Conservation (phyloP, 2,797 vertebrate genomes). For the Halcyon chelicuti region DNA sequence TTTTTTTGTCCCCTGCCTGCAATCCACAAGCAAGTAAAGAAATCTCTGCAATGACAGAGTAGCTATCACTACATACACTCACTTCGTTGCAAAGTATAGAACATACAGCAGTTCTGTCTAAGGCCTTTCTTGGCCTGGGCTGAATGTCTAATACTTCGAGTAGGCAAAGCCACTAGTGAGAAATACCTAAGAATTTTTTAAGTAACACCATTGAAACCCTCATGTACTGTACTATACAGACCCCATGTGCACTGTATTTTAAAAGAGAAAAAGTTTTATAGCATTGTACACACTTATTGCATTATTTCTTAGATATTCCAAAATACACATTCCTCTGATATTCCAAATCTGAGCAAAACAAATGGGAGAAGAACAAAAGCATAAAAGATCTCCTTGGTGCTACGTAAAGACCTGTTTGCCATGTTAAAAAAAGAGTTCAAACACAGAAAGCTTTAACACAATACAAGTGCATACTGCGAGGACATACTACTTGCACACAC, state of each 20-base stretch:
- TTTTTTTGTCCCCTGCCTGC: not conserved
- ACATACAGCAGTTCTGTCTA: not conserved
- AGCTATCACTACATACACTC: not conserved
- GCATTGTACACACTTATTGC: not conserved
- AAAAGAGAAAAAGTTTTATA: not conserved
- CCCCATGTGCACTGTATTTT: not conserved
- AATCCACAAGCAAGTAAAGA: not conserved
- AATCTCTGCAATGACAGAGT: not conserved
- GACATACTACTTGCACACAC: not conserved
- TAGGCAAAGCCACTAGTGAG: not conserved
- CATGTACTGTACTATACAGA: rapidly evolving
- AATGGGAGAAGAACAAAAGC: not conserved
- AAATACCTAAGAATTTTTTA: not conserved
- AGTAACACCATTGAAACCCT: not conserved
- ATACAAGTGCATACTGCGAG: not conserved
- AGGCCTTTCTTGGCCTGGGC: not conserved
- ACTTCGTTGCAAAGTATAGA: not conserved
- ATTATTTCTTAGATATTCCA: not conserved
- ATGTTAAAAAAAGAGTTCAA: not conserved
- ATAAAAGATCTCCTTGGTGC: not conserved
- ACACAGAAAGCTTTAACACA: not conserved
- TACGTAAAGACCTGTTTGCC: not conserved
- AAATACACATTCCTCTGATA: not conserved
- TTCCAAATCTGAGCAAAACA: not conserved
- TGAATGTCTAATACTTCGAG: not conserved